Evolutionary conservation across 2,113 vertebrate species (phyloP), one percentile per base, ranked within the genome.

Genomic region (Xenopus borealis): DNA sequence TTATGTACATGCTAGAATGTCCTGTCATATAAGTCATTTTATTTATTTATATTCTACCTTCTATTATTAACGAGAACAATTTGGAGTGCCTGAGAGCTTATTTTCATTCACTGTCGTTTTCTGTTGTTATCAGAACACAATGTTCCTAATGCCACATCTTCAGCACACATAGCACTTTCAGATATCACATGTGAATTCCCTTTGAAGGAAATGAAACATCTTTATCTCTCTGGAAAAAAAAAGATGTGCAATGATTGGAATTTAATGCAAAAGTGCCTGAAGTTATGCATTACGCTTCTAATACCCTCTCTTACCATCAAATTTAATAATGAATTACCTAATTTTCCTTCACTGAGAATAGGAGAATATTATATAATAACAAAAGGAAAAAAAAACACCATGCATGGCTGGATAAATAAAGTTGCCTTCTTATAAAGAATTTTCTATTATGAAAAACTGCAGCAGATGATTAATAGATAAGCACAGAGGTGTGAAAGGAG

Each of bases 401-500:
- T 11, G n/a, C 47, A 12, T 2, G 11, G 47, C 7, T 6, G 14
- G 47, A 50, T 50, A 50, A 50, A 46, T 66, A 66, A 45, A 45
- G 18, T 40, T 12, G 17, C 63, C 45, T 46, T 16, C 16, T 50
- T 61, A n/a, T 19, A 61, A 47, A 46, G 57, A 66, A 57, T 58
- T 53, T 14, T 58, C 2, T 27, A 55, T 75, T 40, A 33, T 65
- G 1, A n/a, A 58, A 11, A 50, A 52, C 16, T 30, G 8, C 65
- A 47, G 50, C 17, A 50, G 59, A 68, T 17, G 55, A 62, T n/a
- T 4, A 52, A 61, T 23, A 40, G 33, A 69, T 59, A 14, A 23
- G 10, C 33, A 7, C 2, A 50, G 23, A 76, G 79, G 80, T 77
- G 44, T 57, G 73, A 7, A 61, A 79, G 85, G 83, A 88, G 80